Evolutionary conservation across 2,888 invertebrate genomes (phyloP).

Genomic region (Cantharis flavilabris): DNA sequence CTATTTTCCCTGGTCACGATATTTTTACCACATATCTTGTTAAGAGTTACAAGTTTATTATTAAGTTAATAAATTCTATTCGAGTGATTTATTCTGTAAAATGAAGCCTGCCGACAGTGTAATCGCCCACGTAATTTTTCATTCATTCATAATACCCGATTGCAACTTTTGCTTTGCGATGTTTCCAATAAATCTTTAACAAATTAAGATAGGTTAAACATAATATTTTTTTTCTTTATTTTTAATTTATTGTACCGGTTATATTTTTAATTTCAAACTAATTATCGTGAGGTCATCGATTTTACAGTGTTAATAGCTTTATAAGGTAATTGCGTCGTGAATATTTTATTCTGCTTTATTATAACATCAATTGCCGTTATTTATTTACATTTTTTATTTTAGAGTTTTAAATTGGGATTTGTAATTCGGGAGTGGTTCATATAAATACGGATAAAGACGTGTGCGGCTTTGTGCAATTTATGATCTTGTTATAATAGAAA

Average conservation of each 20-base stretch:
- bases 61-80: constrained; percentile 3
- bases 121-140: constrained; percentile 16
- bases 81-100: constrained; percentile 13
- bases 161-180: neutral
- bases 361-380: neutral
- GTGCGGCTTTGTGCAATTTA: neutral
- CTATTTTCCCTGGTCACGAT: neutral
- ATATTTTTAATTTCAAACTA: neutral
- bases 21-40: neutral
- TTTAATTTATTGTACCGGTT: neutral
- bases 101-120: constrained; percentile 15
- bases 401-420: neutral
- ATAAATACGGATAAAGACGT: neutral
- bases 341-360: neutral
- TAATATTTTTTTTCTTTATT: neutral
- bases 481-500: neutral
- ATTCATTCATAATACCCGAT: constrained; percentile 9
- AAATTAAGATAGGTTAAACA: neutral
- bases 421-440: neutral
- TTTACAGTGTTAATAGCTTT: neutral
- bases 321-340: neutral
- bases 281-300: neutral
- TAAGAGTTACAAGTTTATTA: neutral
- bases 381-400: neutral
- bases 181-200: constrained; percentile 1